Evolutionary conservation across 92 coral and sea anemone species (phyloP), one percentile per base, ranked within the genome.

Genomic region (Epizoanthus fatuus): DNA sequence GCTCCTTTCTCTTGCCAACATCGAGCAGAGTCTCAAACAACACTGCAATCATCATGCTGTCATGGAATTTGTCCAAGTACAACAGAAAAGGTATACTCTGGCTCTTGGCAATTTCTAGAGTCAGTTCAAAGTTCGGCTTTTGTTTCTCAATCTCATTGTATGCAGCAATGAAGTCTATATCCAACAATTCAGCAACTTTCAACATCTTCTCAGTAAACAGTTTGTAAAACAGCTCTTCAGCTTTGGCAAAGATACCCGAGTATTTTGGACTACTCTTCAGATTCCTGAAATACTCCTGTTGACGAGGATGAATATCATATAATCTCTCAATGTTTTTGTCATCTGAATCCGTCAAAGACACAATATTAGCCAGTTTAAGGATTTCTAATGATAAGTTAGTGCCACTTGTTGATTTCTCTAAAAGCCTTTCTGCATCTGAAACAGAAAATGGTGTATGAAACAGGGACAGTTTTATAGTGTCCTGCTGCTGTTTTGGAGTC

Each of bases 241-340:
- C n/a, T n/a, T n/a, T n/a, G n/a, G n/a, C n/a, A n/a, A n/a, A n/a
- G n/a, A n/a, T n/a, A n/a, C n/a, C n/a, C n/a, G n/a, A n/a, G n/a
- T n/a, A n/a, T n/a, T n/a, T n/a, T n/a, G n/a, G n/a, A n/a, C 57
- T 49, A 5, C 60, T 62, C 63, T 78, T 70, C 7, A 91, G 70
- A 35, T 81, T 79, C 40, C 71, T 60, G 10, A 92, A 88, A 86
- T 85, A 88, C 35, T 88, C 90, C 52, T 56, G 80, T 62, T 88
- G 63, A n/a, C 89, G 74, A 10, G 93, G 86, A 74, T 93, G 97
- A 72, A 89, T 91, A 71, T 93, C 93, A 68, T 91, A 93, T 72
- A 59, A 76, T 22, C 73, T 59, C 72, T 88, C 84, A 15, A 52
- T 7, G 7, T 82, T n/a, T n/a, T n/a, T n/a, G n/a, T n/a, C n/a